Evolutionary conservation across 2,797 vertebrate species (phyloP), one percentile per base, ranked within the genome.

Genomic region (Brotula barbata): DNA sequence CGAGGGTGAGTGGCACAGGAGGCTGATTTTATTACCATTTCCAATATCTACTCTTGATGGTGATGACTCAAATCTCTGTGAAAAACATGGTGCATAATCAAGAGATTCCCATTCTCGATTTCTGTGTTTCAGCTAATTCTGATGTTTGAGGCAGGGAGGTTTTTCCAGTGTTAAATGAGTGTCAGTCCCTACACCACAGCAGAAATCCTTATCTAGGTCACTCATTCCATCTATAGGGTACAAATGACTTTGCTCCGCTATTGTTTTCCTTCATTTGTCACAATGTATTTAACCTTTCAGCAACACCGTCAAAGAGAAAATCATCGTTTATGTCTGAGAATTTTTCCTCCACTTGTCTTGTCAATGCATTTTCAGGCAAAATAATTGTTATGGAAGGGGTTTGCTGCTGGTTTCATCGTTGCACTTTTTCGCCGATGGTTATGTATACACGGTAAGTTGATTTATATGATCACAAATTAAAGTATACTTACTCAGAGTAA

Each of bases 191-290:
- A 68, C 48, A 45, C 50, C 75, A 64, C 64, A 31, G 45, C 59
- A 75, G 36, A 65, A 31, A 48, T 8, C 4, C 50, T 68, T 69
- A 85, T 84, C 65, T 83, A 63, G 79, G 80, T 63, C 80, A 80
- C 47, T 43, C 73, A 52, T 58, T 56, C 34, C 22, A 52, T 67
- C 64, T 67, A 44, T 44, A 58, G 41, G 40, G 37, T 21, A 61
- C 3, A 63, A 70, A 17, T 16, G 68, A 33, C 52, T 75, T 62
- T 65, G 46, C 60, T 56, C 52, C 28, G 17, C 47, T 22, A 39
- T 51, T 70, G 46, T 80, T 68, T 73, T 53, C 54, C 50, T 44
- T 67, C 67, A 64, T 13, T 7, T 64, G 71, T 75, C 83, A 60
- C 43, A 42, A 64, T 47, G 36, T 47, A 43, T 82, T 80, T 64